Base-by-base conservation (phyloP, 1,140 invertebrate species). In the Bombus breviceps region DNA sequence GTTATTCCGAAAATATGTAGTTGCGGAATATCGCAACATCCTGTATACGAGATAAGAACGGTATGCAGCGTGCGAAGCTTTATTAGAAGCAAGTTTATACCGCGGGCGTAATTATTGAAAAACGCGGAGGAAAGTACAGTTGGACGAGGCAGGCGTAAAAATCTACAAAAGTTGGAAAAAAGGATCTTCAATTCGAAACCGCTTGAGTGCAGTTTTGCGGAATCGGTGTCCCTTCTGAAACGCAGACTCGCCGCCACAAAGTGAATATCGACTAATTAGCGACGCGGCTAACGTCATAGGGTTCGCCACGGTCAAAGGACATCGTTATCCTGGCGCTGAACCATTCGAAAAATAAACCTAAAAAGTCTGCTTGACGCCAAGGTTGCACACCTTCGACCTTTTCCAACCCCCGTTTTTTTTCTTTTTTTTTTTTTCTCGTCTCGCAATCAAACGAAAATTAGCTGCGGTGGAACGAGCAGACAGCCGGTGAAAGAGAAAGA, bases 371-470 rank as follows among this genome's bases (percentile, higher is more conserved):
- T 72, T 72, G 43, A 64, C 81, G 57, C 73, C 64, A 72, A 84
- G 74, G 66, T 78, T 81, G 41, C 69, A 28, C 78, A 66, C 59
- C 43, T 85, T 77, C 81, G 57, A 71, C 74, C 81, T 80, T 62
- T 84, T 69, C 43, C 81, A 28, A 81, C 47, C 88, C 78, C 13
- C 62, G 0, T 15, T n/a, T 53, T 37, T 80, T 66, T 69, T 69
- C 75, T 85, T 37, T 80, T 66, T 69, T 69, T 37, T 37, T 37
- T 76, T 66, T 69, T 69, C 79, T 85, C 73, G 53, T 69, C 77
- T 75, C 64, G 88, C 86, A 90, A 93, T 93, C 90, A 92, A 93
- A 93, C 86, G 87, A 90, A 91, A 93, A 93, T 93, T 92, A 93
- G 91, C 85, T 79, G 47, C 66, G 37, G 37, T 41, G n/a, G 10